Evolutionary conservation across 2,113 vertebrate genomes (phyloP).

Genomic region (Calonectris borealis): DNA sequence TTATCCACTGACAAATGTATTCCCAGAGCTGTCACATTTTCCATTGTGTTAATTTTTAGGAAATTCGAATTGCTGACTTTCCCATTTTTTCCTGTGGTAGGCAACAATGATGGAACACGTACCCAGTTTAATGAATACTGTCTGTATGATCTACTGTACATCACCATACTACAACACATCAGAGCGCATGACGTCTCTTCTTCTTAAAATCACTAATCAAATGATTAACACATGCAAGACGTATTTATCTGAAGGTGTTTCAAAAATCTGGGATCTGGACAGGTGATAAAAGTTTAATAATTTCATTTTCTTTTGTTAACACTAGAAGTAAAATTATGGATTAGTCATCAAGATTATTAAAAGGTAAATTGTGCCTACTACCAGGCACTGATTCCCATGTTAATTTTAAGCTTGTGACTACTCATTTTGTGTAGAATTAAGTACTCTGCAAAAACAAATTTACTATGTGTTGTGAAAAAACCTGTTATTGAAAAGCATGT

Average conservation of each 20-base stretch:
- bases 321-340: neutral
- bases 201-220: slow-evolving; percentile 87
- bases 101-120: slow-evolving; percentile 72
- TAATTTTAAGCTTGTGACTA: neutral
- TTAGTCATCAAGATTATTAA: neutral
- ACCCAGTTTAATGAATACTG: slow-evolving; percentile 76
- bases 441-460: neutral
- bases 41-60: neutral
- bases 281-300: slow-evolving; percentile 64
- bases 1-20: neutral
- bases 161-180: slow-evolving; percentile 83
- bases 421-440: neutral
- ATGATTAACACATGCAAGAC: slow-evolving; percentile 79
- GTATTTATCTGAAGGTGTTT: slow-evolving; percentile 73
- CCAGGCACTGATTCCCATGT: neutral
- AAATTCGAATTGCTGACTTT: neutral
- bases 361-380: neutral
- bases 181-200: slow-evolving; percentile 81
- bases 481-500: neutral
- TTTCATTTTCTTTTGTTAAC: neutral
- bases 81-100: slow-evolving; percentile 4
- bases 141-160: slow-evolving; percentile 77
- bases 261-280: slow-evolving; percentile 80
- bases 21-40: neutral
- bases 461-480: neutral